These are phyloP conservation scores for Folsomia manolachei DNA, from an alignment of 2,888 invertebrate species.

Conservation along the genomic window DNA sequence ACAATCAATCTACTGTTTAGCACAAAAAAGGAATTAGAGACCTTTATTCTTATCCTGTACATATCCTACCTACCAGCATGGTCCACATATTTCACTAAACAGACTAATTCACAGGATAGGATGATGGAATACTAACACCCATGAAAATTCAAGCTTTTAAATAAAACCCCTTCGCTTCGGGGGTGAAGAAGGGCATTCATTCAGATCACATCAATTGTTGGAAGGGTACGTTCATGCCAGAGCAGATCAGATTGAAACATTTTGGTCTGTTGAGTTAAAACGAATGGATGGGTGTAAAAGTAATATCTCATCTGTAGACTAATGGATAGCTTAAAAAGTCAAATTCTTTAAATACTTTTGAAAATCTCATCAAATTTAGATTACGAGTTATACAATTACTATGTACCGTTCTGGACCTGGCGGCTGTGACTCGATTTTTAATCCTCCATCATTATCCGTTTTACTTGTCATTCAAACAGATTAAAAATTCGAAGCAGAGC, in stretches of 20 bases:
- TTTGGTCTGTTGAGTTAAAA: not conserved
- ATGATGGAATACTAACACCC: not conserved
- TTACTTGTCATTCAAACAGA: too few relatives aligned
- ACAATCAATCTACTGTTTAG: conserved; percentile 7
- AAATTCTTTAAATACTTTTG: conserved; percentile 1
- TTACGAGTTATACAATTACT: too few relatives aligned
- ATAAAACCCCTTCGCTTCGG: not conserved
- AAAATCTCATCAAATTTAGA: not conserved
- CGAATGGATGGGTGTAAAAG: too few relatives aligned
- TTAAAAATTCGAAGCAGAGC: too few relatives aligned
- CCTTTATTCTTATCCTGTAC: not conserved
- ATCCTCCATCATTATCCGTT: too few relatives aligned
- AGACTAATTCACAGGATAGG: not conserved
- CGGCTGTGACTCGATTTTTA: too few relatives aligned
- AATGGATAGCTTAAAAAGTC: conserved; percentile 1
- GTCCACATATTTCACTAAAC: not conserved
- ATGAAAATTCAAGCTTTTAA: not conserved
- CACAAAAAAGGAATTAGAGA: conserved; percentile 16
- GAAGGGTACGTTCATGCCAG: too few relatives aligned
- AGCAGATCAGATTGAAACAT: too few relatives aligned
- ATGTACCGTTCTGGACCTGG: too few relatives aligned
- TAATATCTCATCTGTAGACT: too few relatives aligned
- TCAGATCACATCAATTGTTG: not conserved
- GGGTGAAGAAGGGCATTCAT: not conserved
- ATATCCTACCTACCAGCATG: not conserved